A percentile compares a stretch with the other conserved stretches of the same genome.
phyloP scores from a whole-genome alignment of 1,140 invertebrate species.

The Diuraphis noxia region DNA sequence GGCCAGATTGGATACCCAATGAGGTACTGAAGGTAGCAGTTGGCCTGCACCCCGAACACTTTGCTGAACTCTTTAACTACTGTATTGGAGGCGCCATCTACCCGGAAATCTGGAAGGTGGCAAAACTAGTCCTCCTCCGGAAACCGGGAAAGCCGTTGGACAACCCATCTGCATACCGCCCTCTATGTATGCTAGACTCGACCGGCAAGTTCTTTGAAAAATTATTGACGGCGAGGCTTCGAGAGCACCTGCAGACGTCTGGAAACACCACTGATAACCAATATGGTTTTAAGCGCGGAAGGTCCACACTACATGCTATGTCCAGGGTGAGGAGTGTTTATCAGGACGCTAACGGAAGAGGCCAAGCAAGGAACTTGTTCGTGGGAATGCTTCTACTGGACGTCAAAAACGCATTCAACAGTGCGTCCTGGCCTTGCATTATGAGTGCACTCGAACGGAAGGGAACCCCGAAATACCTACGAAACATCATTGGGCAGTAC shows the following conservation, averaged over 20 bases:
- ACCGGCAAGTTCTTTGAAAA: background rate
- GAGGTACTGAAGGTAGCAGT: background rate
- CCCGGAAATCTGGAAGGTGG: background rate
- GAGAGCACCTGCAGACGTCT: background rate
- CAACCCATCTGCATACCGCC: too few species aligned
- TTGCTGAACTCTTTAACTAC: background rate
- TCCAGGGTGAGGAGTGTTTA: background rate
- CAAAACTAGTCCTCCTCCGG: background rate
- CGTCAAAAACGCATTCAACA: background rate
- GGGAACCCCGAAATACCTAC: background rate
- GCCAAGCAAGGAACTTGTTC: background rate
- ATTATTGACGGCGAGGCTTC: background rate
- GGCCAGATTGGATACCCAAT: background rate
- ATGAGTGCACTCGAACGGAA: background rate
- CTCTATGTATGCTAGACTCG: background rate
- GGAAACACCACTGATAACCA: background rate
- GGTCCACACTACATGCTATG: background rate
- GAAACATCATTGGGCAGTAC: background rate
- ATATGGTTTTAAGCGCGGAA: too few species aligned
- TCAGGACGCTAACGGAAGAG: background rate
- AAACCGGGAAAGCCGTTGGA: background rate
- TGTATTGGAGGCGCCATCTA: background rate
- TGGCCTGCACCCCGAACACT: background rate
- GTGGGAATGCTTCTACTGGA: background rate
- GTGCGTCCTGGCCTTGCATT: background rate